phyloP scores from a whole-genome alignment of 2,113 vertebrate genomes.

The Hassar affinis region DNA sequence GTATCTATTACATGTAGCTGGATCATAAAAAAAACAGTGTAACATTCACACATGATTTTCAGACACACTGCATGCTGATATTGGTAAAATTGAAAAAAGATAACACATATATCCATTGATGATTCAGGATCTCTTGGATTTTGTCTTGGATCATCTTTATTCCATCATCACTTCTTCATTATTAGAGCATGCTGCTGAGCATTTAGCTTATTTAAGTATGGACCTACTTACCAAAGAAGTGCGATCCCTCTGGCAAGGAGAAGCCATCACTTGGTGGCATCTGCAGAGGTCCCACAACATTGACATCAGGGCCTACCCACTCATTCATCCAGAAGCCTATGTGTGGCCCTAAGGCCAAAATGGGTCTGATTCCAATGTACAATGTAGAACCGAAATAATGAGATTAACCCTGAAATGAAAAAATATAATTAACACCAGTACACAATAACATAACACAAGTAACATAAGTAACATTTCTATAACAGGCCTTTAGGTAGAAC shows the following conservation, averaged over 20 bases:
- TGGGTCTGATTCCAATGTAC: not conserved
- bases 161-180: not conserved
- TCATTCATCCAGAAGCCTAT: slow-evolving; percentile 73
- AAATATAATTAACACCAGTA: not conserved
- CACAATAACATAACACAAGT: not conserved
- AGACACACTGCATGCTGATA: not conserved
- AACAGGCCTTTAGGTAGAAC: not conserved
- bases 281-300: slow-evolving; percentile 84
- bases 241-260: slow-evolving; percentile 79
- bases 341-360: slow-evolving; percentile 43
- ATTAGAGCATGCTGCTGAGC: not conserved
- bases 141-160: not conserved
- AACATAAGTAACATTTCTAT: not conserved
- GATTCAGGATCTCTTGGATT: too few relatives aligned
- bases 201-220: not conserved
- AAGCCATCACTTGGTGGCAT: slow-evolving; percentile 82
- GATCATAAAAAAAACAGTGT: slow-evolving; percentile 37
- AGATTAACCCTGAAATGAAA: slow-evolving; percentile 3
- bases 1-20: slow-evolving; percentile 61
- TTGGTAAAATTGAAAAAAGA: not conserved
- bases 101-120: not conserved
- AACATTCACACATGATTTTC: slow-evolving; percentile 21
- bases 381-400: slow-evolving; percentile 6
- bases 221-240: slow-evolving; percentile 85
- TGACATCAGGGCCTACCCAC: slow-evolving; percentile 84